Evolutionary conservation across 1,140 invertebrate genomes (phyloP).

Genomic region (Steinernema khuongi): DNA sequence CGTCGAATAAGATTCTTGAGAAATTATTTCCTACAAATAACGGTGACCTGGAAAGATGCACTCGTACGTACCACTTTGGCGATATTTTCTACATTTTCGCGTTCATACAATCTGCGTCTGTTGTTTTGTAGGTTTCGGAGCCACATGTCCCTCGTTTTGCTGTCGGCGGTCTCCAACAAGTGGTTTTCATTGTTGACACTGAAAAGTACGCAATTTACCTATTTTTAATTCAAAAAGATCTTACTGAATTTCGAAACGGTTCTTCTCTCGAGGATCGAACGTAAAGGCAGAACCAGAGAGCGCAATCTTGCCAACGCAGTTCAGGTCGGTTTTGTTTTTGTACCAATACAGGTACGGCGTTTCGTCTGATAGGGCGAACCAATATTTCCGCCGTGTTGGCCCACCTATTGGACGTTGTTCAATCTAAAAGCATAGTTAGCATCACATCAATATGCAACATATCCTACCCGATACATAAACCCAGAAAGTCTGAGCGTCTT

Average conservation of each 20-base stretch:
- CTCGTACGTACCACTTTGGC: neutral
- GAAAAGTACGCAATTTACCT: neutral
- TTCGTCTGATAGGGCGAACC: conserved; percentile 41
- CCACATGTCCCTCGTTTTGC: neutral
- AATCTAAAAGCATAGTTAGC: neutral
- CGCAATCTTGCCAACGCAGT: conserved; percentile 28
- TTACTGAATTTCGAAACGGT: conserved; percentile 40
- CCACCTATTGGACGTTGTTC: neutral
- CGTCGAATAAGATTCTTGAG: conserved; percentile 3
- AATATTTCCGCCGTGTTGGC: conserved; percentile 18
- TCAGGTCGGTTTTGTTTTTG: conserved; percentile 35
- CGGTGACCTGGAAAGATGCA: neutral
- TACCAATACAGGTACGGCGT: conserved; percentile 41
- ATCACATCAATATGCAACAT: neutral
- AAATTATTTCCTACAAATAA: neutral
- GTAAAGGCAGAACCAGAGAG: conserved; percentile 38
- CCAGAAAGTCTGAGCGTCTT: neutral
- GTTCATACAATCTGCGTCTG: neutral
- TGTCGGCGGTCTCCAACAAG: conserved; percentile 1
- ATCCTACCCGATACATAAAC: neutral
- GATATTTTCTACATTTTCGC: conserved; percentile 11
- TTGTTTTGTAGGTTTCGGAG: neutral
- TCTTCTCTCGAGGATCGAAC: conserved; percentile 37
- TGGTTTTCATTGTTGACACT: conserved; percentile 18
- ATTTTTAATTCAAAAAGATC: conserved; percentile 4